A percentile compares a stretch with the other conserved stretches of the same genome.
These are phyloP conservation scores for Phyllotis vaccarum DNA, from an alignment of 2,797 vertebrate genomes.

Conservation along the genomic window DNA sequence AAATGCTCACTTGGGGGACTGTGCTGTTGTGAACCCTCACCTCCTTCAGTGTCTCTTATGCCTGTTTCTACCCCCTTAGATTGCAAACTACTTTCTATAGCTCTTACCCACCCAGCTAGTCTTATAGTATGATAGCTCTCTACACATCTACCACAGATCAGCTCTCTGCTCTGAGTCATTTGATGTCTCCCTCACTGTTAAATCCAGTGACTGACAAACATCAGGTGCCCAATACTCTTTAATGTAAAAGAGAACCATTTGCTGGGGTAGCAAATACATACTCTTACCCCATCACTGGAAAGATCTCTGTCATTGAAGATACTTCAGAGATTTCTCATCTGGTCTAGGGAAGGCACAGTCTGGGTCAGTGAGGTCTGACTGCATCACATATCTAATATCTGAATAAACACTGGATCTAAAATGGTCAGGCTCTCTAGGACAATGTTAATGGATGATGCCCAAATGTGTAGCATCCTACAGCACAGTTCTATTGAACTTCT, in stretches of 20 bases:
- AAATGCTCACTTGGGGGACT: not conserved
- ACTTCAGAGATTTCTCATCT: not conserved
- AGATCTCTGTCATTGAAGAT: not conserved
- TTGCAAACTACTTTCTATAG: not conserved
- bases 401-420: not conserved
- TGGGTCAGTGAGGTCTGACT: not conserved
- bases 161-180: not conserved
- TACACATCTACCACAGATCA: not conserved
- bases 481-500: not conserved
- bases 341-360: not conserved
- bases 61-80: not conserved
- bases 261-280: not conserved
- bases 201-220: not conserved
- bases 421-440: not conserved
- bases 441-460: not conserved
- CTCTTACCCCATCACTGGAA: too few relatives aligned
- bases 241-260: not conserved
- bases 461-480: not conserved
- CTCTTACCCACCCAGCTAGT: not conserved
- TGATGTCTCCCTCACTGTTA: not conserved
- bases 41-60: not conserved
- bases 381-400: not conserved
- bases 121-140: not conserved
- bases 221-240: not conserved
- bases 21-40: not conserved